Evolutionary conservation across 2,113 vertebrate genomes (phyloP).

Genomic region (Heterochromis multidens): DNA sequence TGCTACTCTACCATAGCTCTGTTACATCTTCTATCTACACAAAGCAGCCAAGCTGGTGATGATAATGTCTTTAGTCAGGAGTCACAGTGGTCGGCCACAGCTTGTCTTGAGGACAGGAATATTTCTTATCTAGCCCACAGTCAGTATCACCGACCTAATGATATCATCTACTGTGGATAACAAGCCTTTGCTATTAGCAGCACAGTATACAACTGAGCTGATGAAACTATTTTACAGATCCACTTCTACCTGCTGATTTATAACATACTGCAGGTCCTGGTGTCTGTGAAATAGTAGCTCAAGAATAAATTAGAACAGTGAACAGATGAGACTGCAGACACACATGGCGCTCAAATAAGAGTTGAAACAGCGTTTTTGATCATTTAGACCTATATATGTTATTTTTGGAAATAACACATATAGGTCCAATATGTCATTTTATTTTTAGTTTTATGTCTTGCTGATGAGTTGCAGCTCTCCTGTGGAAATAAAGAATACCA

Average conservation of each 20-base stretch:
- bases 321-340: not conserved
- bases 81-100: conserved; percentile 7
- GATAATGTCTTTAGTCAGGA: conserved; percentile 31
- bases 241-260: conserved; percentile 1
- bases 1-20: not conserved
- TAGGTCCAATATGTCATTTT: not conserved
- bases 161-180: conserved; percentile 33
- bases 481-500: not conserved
- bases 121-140: conserved; percentile 21
- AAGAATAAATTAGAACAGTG: not conserved
- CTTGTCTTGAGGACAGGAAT: conserved; percentile 17
- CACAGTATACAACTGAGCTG: not conserved
- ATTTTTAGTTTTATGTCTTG: not conserved
- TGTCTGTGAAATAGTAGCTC: not conserved
- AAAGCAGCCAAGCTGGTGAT: conserved; percentile 1
- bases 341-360: not conserved
- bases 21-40: not conserved
- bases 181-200: conserved; percentile 19
- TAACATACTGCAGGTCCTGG: not conserved
- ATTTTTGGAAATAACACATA: not conserved
- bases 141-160: conserved; percentile 15
- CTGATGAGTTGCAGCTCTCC: not conserved
- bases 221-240: conserved; percentile 26
- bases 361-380: not conserved
- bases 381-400: not conserved